Percentiles rank a stretch among this genome's conserved stretches.
These are phyloP conservation scores for Ferdinandea cuprea DNA, from an alignment of 2,888 invertebrate species.

Conservation along the genomic window DNA sequence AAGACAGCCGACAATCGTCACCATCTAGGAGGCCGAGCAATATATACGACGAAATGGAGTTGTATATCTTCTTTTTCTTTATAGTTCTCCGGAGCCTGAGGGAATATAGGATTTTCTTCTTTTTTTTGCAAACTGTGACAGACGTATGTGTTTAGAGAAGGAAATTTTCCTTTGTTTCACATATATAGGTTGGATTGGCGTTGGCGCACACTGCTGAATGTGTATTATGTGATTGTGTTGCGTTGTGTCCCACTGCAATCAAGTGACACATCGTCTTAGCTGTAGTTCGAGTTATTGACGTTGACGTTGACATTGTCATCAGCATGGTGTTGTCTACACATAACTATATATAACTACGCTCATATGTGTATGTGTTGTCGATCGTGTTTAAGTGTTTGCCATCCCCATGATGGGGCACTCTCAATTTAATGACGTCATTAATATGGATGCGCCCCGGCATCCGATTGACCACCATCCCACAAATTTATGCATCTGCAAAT, in stretches of 20 bases:
- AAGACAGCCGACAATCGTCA: neutral
- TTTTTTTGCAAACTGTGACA: no score
- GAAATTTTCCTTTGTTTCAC: neutral
- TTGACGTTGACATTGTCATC: constrained; percentile 19
- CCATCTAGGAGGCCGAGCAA: neutral
- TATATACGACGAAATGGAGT: neutral
- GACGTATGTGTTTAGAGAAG: neutral
- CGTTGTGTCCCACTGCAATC: constrained; percentile 16
- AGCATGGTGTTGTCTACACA: constrained; percentile 19
- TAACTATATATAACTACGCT: neutral
- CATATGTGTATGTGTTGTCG: neutral
- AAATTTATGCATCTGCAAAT: constrained; percentile 33
- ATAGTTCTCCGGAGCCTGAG: no score
- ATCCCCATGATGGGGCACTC: constrained; percentile 23
- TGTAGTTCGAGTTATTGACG: neutral
- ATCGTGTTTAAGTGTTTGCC: constrained; percentile 27
- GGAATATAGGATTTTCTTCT: neutral
- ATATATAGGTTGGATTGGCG: no score
- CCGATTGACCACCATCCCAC: constrained; percentile 14
- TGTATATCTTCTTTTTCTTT: neutral
- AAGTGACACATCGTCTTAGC: neutral
- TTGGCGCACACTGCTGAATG: neutral
- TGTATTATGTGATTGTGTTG: neutral
- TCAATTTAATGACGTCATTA: constrained; percentile 66
- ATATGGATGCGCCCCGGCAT: constrained; percentile 48